These are phyloP conservation scores for Sesamia inferens DNA, from an alignment of 2,888 invertebrate species.

Conservation along the genomic window DNA sequence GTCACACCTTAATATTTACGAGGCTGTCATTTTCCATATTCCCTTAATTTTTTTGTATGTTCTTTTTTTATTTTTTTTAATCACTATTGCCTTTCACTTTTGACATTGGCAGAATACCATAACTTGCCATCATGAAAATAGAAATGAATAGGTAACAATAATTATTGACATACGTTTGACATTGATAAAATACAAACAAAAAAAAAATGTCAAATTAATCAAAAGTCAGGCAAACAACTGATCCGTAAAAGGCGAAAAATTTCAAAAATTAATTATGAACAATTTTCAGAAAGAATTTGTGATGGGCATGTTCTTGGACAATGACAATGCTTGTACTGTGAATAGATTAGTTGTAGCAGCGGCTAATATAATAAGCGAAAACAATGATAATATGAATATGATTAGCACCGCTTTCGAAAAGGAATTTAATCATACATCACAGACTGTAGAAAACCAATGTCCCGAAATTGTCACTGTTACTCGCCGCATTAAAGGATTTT, in stretches of 20 bases:
- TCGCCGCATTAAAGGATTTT: slow-evolving; percentile 69
- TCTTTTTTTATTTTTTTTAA: no score
- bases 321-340: slow-evolving; percentile 76
- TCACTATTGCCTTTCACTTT: no score
- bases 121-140: no score
- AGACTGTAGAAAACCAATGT: slow-evolving; percentile 39
- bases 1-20: no score
- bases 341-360: slow-evolving; percentile 81
- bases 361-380: slow-evolving; percentile 81
- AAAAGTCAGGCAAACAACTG: neutral
- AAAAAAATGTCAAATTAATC: neutral
- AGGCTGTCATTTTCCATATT: no score
- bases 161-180: neutral
- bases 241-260: neutral
- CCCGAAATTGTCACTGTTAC: slow-evolving; percentile 39
- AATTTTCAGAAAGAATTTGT: slow-evolving; percentile 80
- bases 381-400: slow-evolving; percentile 76
- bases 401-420: slow-evolving; percentile 71
- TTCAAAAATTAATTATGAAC: slow-evolving; percentile 72
- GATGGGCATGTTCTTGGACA: slow-evolving; percentile 82
- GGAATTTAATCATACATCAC: slow-evolving; percentile 64
- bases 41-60: no score
- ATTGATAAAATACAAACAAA: neutral
- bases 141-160: no score
- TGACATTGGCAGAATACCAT: no score